These are phyloP conservation scores for Acronicta aceris DNA, from an alignment of 2,888 invertebrate genomes.

Conservation along the genomic window DNA sequence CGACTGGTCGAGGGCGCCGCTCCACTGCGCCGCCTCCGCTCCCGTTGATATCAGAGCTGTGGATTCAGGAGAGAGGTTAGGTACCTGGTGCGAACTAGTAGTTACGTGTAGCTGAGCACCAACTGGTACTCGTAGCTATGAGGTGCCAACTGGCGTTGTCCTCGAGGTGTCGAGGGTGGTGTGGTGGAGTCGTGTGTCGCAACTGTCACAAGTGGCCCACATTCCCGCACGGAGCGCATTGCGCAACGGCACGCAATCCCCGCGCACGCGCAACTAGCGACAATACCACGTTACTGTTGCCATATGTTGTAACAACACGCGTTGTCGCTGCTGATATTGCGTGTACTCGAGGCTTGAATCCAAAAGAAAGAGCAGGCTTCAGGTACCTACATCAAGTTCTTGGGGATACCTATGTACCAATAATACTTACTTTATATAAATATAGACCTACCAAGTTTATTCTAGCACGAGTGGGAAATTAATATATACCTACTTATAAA, in stretches of 20 bases:
- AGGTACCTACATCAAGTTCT: too few relatives aligned
- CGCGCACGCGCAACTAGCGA: slow-evolving; percentile 6
- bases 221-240: slow-evolving; percentile 15
- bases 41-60: not conserved
- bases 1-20: not conserved
- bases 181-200: too few relatives aligned
- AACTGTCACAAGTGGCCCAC: slow-evolving; percentile 31
- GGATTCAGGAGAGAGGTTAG: not conserved
- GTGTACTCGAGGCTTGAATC: too few relatives aligned
- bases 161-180: not conserved
- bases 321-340: not conserved
- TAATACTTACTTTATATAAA: too few relatives aligned
- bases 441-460: too few relatives aligned
- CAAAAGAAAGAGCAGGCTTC: too few relatives aligned
- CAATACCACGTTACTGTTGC: not conserved
- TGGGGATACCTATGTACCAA: too few relatives aligned
- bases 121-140: not conserved
- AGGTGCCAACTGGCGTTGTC: not conserved
- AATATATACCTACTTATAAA: too few relatives aligned
- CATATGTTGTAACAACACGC: slow-evolving; percentile 3
- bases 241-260: slow-evolving; percentile 34
- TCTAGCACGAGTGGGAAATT: too few relatives aligned
- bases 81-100: not conserved
- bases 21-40: not conserved
- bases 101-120: not conserved